These are phyloP conservation scores for Ageneiosus marmoratus DNA, from an alignment of 2,113 vertebrate species.

Conservation along the genomic window DNA sequence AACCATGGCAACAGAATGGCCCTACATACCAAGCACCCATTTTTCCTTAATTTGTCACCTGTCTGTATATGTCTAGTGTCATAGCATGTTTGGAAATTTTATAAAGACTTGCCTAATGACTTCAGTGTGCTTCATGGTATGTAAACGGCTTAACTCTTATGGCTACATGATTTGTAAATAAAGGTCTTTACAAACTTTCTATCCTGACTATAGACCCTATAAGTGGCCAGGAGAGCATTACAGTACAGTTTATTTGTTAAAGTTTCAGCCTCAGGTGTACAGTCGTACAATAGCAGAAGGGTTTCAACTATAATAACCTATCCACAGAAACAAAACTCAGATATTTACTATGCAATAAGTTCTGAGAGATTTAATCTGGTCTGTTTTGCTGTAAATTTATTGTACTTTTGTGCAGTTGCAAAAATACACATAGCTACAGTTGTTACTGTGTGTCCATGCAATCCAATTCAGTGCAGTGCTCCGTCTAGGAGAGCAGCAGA, in stretches of 20 bases:
- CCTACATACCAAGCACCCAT: background rate
- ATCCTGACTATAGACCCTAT: background rate
- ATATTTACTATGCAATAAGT: background rate
- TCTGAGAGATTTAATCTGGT: background rate
- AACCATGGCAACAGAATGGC: background rate
- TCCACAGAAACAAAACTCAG: background rate
- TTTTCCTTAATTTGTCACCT: background rate
- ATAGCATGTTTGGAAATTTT: background rate
- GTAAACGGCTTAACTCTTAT: background rate
- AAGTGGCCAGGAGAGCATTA: background rate
- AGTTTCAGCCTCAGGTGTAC: background rate
- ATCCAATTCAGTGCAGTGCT: too few relatives aligned
- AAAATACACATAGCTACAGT: too few relatives aligned
- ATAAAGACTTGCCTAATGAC: background rate
- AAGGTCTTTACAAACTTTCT: background rate
- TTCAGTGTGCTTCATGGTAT: background rate
- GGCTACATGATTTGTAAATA: background rate
- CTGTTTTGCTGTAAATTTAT: background rate
- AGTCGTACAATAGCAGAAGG: background rate
- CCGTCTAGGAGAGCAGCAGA: background rate
- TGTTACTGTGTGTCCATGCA: too few relatives aligned
- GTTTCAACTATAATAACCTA: background rate
- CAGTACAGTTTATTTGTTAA: background rate
- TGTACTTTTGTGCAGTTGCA: too few relatives aligned
- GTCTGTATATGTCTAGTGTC: background rate